A percentile compares a stretch with the other conserved stretches of the same genome.
Evolutionary conservation across 1,140 invertebrate genomes (phyloP).

Genomic region (Neodiprion virginianus): DNA sequence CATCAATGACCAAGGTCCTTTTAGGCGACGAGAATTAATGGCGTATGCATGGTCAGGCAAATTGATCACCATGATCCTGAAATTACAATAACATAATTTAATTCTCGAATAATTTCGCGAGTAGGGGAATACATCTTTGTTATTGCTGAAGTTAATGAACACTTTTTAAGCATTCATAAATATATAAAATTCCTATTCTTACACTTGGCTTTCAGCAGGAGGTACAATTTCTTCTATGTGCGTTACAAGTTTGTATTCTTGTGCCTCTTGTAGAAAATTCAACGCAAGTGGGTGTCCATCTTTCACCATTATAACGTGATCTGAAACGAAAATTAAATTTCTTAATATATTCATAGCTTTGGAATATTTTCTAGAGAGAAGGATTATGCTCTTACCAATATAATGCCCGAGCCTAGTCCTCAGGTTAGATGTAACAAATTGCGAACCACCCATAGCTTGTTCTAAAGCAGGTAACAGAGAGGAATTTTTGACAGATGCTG

Average conservation of each 20-base stretch:
- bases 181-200: constrained; percentile 38
- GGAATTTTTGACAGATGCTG: constrained; percentile 36
- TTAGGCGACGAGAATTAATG: constrained; percentile 49
- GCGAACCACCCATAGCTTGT: constrained; percentile 54
- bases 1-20: constrained; percentile 41
- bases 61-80: constrained; percentile 56
- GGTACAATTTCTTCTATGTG: constrained; percentile 53
- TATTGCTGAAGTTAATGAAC: background rate
- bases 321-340: constrained; percentile 47
- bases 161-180: background rate
- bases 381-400: constrained; percentile 55
- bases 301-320: constrained; percentile 62
- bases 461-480: constrained; percentile 51
- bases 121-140: background rate
- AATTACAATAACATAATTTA: constrained; percentile 39
- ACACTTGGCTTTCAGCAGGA: constrained; percentile 57
- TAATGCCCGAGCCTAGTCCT: constrained; percentile 53
- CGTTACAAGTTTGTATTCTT: constrained; percentile 26
- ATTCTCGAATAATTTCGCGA: constrained; percentile 1
- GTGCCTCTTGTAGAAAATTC: constrained; percentile 32
- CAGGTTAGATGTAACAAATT: constrained; percentile 56
- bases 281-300: constrained; percentile 61
- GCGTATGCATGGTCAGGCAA: constrained; percentile 48
- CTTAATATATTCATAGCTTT: background rate
- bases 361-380: background rate